phyloP scores from a whole-genome alignment of 2,113 vertebrate species.

The Phylloscopus whistleri region DNA sequence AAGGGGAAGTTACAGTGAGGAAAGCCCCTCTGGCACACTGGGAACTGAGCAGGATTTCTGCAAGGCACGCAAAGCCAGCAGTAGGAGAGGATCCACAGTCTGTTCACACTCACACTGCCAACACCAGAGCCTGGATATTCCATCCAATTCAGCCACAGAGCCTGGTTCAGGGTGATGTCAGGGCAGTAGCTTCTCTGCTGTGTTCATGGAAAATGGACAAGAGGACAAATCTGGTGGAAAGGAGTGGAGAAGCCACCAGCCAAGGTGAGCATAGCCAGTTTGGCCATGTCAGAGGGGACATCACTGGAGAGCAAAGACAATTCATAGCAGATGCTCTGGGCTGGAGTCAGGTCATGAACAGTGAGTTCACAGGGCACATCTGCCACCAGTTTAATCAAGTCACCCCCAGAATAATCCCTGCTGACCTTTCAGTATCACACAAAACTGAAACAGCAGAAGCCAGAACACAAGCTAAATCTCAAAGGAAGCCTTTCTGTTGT shows the following conservation, averaged over 20 bases:
- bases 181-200: not conserved
- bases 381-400: not conserved
- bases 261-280: not conserved
- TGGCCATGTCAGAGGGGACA: not conserved
- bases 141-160: not conserved
- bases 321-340: not conserved
- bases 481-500: not conserved
- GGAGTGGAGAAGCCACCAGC: not conserved
- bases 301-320: not conserved
- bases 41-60: not conserved
- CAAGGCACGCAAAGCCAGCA: rapidly evolving
- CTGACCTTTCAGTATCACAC: not conserved
- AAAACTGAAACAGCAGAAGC: not conserved
- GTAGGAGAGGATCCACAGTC: not conserved
- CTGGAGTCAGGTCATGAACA: not conserved
- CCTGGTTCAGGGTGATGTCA: not conserved
- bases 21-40: not conserved
- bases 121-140: not conserved
- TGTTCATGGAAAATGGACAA: not conserved
- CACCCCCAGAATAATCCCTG: not conserved
- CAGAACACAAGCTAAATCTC: not conserved
- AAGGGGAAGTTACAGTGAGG: not conserved
- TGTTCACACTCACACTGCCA: not conserved
- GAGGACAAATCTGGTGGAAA: not conserved
- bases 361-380: not conserved